These are phyloP conservation scores for Fulmarus glacialis DNA, from an alignment of 2,113 vertebrate species.

Conservation along the genomic window DNA sequence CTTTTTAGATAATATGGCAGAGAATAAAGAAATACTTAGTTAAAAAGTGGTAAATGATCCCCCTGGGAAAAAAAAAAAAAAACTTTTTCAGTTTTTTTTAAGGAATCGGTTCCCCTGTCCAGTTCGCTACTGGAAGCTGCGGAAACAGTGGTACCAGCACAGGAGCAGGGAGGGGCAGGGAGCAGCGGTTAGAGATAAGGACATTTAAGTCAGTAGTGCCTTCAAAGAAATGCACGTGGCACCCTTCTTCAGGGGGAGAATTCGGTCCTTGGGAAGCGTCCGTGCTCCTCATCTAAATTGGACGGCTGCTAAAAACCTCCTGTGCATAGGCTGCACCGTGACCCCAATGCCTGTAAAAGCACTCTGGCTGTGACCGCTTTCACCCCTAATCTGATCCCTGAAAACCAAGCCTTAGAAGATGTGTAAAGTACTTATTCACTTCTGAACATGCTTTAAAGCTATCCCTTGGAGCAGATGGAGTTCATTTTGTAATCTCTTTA, in stretches of 20 bases:
- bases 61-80: too few species aligned
- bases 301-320: neutral
- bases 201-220: neutral
- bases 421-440: neutral
- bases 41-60: neutral
- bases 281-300: neutral
- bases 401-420: neutral
- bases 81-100: neutral
- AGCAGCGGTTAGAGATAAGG: neutral
- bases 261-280: neutral
- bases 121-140: neutral
- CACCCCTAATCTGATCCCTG: slow-evolving; percentile 8
- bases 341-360: neutral
- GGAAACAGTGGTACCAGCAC: neutral
- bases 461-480: slow-evolving; percentile 44
- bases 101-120: neutral
- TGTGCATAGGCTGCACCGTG: neutral
- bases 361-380: neutral
- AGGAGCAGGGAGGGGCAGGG: neutral
- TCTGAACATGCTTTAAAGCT: slow-evolving; percentile 37
- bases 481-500: slow-evolving; percentile 54
- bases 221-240: neutral
- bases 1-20: neutral
- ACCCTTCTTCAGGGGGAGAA: neutral
- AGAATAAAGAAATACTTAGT: neutral